A percentile compares a stretch with the other conserved stretches of the same genome.
Evolutionary conservation across 1,140 invertebrate species (phyloP).

Genomic region (Phenacoccus solenopsis): DNA sequence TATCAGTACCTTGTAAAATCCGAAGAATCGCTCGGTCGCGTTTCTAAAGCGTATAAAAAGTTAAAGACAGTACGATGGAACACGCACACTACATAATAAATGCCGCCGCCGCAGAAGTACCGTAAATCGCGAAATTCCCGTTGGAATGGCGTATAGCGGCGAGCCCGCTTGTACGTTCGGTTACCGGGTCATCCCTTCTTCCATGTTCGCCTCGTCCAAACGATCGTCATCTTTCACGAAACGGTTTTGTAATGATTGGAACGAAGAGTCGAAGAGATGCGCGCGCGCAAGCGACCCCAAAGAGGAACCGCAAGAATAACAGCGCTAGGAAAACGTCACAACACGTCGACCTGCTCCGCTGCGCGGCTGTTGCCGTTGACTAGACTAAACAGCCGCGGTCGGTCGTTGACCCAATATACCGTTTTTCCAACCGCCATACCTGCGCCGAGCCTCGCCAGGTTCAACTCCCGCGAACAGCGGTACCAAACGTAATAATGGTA

Average conservation of each 20-base stretch:
- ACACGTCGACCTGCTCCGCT: slow-evolving; percentile 11
- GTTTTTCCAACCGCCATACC: slow-evolving; percentile 1
- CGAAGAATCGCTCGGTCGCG: too few relatives aligned
- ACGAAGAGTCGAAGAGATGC: not conserved
- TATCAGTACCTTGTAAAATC: too few relatives aligned
- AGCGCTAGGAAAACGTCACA: slow-evolving; percentile 12
- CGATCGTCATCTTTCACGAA: too few relatives aligned
- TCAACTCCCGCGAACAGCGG: not conserved
- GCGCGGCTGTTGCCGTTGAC: slow-evolving; percentile 8
- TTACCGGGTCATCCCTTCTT: slow-evolving; percentile 13
- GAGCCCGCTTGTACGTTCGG: not conserved
- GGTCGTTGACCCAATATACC: slow-evolving; percentile 14
- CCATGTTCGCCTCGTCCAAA: not conserved
- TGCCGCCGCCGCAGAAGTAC: not conserved
- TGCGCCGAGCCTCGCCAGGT: not conserved
- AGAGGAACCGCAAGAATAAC: slow-evolving; percentile 15
- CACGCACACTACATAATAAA: too few relatives aligned
- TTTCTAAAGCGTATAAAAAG: too few relatives aligned
- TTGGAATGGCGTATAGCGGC: not conserved
- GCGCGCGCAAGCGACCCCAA: not conserved
- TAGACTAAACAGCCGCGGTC: slow-evolving; percentile 14
- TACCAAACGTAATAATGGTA: not conserved
- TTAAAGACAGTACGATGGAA: too few relatives aligned
- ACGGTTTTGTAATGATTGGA: too few relatives aligned
- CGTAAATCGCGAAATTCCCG: slow-evolving; percentile 15